Evolutionary conservation across 2,888 invertebrate genomes (phyloP).

Genomic region (Temnothorax ravouxi): DNA sequence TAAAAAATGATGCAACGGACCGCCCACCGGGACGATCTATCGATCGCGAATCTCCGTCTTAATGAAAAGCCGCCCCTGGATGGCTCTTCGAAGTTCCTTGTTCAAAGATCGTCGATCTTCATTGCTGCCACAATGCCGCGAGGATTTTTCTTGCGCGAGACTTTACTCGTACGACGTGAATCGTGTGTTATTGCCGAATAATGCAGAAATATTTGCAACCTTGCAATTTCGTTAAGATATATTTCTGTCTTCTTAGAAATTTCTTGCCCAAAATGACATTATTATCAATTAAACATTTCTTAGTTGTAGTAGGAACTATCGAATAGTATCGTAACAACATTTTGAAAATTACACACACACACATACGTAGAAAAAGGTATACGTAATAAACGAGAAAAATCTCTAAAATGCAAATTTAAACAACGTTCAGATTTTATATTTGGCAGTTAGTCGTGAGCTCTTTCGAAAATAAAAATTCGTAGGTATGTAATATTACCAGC

Average conservation of each 20-base stretch:
- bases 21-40: conserved; percentile 54
- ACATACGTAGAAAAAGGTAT: neutral
- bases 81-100: conserved; percentile 33
- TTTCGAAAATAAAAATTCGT: conserved; percentile 6
- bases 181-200: conserved; percentile 11
- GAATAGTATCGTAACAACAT: neutral
- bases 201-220: conserved; percentile 3
- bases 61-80: conserved; percentile 45
- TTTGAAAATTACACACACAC: neutral
- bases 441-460: conserved; percentile 19
- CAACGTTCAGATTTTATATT: conserved; percentile 55
- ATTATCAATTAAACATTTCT: neutral
- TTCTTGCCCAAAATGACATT: neutral
- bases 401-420: neutral
- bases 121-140: conserved; percentile 43
- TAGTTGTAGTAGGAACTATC: neutral
- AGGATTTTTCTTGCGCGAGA: conserved; percentile 26
- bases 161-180: conserved; percentile 6
- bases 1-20: conserved; percentile 55
- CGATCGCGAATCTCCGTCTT: conserved; percentile 52
- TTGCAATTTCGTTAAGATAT: neutral
- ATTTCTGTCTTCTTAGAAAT: neutral
- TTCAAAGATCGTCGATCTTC: conserved; percentile 52
- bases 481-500: conserved; percentile 11
- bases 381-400: neutral